Evolutionary conservation across 1,140 invertebrate genomes (phyloP).

Genomic region (Rhizoglyphus robini): DNA sequence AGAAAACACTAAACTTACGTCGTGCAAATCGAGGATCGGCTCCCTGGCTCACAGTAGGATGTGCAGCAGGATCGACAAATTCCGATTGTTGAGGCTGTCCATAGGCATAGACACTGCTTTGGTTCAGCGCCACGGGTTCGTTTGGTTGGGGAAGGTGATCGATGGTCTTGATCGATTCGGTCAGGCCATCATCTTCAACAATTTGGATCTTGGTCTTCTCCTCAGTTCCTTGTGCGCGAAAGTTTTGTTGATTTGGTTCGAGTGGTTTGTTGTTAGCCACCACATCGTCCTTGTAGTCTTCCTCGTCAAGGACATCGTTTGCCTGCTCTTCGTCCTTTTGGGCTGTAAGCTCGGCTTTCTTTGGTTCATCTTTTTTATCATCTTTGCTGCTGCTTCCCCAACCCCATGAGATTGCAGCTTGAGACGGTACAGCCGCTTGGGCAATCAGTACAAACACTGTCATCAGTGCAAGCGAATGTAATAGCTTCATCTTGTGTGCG

Average conservation of each 20-base stretch:
- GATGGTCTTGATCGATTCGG: background rate
- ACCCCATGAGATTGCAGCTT: background rate
- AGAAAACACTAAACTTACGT: background rate
- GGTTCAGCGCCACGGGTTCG: background rate
- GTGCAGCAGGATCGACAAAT: background rate
- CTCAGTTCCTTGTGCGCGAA: background rate
- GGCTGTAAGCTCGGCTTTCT: background rate
- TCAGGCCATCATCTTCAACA: no score
- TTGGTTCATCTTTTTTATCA: background rate
- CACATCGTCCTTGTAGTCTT: no score
- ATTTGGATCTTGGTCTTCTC: background rate
- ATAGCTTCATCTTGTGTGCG: no score
- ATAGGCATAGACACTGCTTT: no score
- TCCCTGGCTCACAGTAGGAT: background rate
- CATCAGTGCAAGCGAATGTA: background rate
- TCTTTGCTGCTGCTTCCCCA: background rate
- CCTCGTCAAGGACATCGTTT: no score
- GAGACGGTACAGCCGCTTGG: background rate
- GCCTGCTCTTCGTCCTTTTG: no score
- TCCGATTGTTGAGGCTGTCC: background rate
- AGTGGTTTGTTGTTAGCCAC: no score
- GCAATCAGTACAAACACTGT: background rate
- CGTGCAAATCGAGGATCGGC: background rate
- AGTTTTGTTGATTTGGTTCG: no score
- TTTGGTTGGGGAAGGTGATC: background rate